Percentiles rank a stretch among this genome's conserved stretches.
phyloP scores from a whole-genome alignment of 2,888 invertebrate species.

The Podabrus alpinus region DNA sequence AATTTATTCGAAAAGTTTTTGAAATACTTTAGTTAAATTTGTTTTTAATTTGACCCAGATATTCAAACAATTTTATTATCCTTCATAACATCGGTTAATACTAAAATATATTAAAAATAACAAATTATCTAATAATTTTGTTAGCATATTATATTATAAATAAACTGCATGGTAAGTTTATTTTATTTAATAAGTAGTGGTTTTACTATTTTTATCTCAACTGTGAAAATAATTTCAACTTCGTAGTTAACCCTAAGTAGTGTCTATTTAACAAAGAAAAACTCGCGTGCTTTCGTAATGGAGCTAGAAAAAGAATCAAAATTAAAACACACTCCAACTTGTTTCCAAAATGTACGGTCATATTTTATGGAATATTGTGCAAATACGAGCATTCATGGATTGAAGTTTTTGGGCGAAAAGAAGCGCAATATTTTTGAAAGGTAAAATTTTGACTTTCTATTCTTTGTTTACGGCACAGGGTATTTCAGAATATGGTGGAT shows the following conservation, averaged over 20 bases:
- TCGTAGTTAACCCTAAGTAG: neutral
- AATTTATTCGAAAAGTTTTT: neutral
- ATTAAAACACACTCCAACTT: constrained; percentile 43
- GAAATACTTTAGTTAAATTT: neutral
- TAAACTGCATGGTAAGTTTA: neutral
- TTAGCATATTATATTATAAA: neutral
- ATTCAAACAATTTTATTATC: neutral
- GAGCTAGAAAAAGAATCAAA: neutral
- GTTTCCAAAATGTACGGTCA: constrained; percentile 41
- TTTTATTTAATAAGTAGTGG: neutral
- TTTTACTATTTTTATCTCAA: neutral
- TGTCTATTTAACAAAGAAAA: neutral
- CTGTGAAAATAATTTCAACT: neutral
- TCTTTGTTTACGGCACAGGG: neutral
- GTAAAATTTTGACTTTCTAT: constrained; percentile 38
- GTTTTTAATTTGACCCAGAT: neutral
- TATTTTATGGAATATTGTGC: constrained; percentile 47
- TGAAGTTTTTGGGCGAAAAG: constrained; percentile 50
- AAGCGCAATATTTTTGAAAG: constrained; percentile 48
- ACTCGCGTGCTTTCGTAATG: neutral
- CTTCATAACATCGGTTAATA: neutral
- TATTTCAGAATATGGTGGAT: constrained; percentile 7
- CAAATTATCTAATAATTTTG: neutral
- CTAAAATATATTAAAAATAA: neutral
- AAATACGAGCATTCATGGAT: constrained; percentile 50